Evolutionary conservation across 2,888 invertebrate species (phyloP), one percentile per base, ranked within the genome.

Genomic region (Apeira syringaria): DNA sequence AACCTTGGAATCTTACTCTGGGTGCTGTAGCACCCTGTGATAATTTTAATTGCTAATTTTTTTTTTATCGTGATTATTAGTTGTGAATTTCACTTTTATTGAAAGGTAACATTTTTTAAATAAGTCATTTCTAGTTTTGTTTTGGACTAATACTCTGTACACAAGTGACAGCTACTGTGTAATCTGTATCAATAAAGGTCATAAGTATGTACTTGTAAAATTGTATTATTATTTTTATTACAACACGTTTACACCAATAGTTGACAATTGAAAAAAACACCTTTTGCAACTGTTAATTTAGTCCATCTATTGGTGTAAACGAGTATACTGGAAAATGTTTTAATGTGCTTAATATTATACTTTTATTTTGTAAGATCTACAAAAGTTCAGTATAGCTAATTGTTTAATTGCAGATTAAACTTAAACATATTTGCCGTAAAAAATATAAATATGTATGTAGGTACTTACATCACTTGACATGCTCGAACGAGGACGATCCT

Each of bases 401-500:
- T 20, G 18, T 20, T 20, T 20, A 20, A 20, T 20, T 20, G 18
- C 18, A 20, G 18, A 20, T 2, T 4, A 20, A 5, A 20, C 5
- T 4, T 2, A 20, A 5, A 2, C 18, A 20, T 30, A 38, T 38
- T 35, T 17, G 35, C 35, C 35, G 35, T 27, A 35, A 39, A 39
- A 35, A 35, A 35, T 37, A 33, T 35, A 47, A 38, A 42, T 38
- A 41, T 20, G 17, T 20, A 20, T 20, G 18, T 20, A 20, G 18
- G 18, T 20, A 20, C 18, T 20, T 20, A 20, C 18, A 49, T 49
- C 45, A 45, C 38, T 49, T 49, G 45, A 50, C 50, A 42, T 45
- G 50, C 45, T 42, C 45, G 44, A 47, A 44, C 38, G 41, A 51
- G 47, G 37, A 30, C 50, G 50, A 51, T 51, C 38, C 47, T 47